Conservation (phyloP, 2,113 vertebrate genomes). For the Pterophyllum scalare region DNA sequence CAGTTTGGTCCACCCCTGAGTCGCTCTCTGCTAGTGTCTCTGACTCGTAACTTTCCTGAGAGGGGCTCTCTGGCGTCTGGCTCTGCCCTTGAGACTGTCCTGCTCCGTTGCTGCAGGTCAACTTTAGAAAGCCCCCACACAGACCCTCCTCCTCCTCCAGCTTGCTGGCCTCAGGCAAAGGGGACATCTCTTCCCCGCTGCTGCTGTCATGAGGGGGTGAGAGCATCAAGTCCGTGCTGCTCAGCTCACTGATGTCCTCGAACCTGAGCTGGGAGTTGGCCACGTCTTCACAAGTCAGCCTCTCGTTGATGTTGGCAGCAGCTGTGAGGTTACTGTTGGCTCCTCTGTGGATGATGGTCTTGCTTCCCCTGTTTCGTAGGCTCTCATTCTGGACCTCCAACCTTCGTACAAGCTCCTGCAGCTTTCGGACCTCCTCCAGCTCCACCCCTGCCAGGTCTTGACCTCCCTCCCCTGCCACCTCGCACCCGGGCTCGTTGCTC, state of each 20-base stretch:
- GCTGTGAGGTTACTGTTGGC: constrained; percentile 56
- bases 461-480: constrained; percentile 51
- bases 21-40: constrained; percentile 73
- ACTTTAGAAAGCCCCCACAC: constrained; percentile 53
- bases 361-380: constrained; percentile 80
- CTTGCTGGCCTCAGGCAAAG: constrained; percentile 30
- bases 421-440: constrained; percentile 88
- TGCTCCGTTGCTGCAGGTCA: constrained; percentile 48
- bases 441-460: constrained; percentile 77
- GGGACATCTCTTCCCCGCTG: constrained; percentile 71
- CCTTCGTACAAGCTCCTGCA: constrained; percentile 88
- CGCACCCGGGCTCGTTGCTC: constrained; percentile 66
- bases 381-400: constrained; percentile 91
- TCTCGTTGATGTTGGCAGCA: constrained; percentile 56
- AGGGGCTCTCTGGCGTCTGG: constrained; percentile 54
- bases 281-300: constrained; percentile 71
- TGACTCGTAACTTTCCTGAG: constrained; percentile 70
- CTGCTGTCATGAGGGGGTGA: constrained; percentile 57
- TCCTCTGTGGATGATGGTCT: constrained; percentile 60
- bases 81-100: constrained; percentile 39
- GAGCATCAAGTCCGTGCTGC: constrained; percentile 57
- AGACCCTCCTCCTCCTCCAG: constrained; percentile 60
- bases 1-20: constrained; percentile 69
- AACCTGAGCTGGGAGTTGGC: constrained; percentile 63
- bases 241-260: constrained; percentile 70